Evolutionary conservation across 2,797 vertebrate species (phyloP).

Genomic region (Cephalopachus bancanus): DNA sequence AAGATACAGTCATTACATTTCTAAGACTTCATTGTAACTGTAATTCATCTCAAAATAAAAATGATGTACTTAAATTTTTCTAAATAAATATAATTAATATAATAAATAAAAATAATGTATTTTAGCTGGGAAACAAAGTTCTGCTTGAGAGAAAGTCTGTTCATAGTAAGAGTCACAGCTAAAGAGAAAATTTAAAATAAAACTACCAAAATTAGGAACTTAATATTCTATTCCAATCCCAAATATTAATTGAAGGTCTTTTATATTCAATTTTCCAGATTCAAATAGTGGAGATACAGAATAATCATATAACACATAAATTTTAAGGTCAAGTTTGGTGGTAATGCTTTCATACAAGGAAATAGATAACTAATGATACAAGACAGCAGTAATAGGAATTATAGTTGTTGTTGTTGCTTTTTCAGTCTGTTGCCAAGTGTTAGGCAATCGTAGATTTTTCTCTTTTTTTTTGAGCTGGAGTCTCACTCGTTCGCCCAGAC

Average conservation of each 20-base stretch:
- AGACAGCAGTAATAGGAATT: neutral
- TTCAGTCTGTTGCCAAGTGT: neutral
- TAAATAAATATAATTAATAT: constrained; percentile 3
- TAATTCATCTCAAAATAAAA: constrained; percentile 61
- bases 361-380: neutral
- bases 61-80: constrained; percentile 47
- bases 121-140: constrained; percentile 25
- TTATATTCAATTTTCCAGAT: neutral
- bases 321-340: neutral
- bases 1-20: constrained; percentile 33
- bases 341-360: neutral
- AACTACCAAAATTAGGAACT: constrained; percentile 19
- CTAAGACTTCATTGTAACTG: constrained; percentile 11
- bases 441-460: neutral
- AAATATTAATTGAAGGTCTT: constrained; percentile 16
- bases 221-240: neutral
- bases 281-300: neutral
- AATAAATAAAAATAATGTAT: neutral
- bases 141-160: neutral
- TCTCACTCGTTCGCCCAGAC: no score
- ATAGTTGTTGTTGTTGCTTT: neutral
- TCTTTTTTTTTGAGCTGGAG: no score
- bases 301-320: neutral
- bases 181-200: neutral
- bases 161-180: neutral